A percentile compares a stretch with the other conserved stretches of the same genome.
These are phyloP conservation scores for Dendrolimus houi DNA, from an alignment of 2,888 invertebrate species.

Conservation along the genomic window DNA sequence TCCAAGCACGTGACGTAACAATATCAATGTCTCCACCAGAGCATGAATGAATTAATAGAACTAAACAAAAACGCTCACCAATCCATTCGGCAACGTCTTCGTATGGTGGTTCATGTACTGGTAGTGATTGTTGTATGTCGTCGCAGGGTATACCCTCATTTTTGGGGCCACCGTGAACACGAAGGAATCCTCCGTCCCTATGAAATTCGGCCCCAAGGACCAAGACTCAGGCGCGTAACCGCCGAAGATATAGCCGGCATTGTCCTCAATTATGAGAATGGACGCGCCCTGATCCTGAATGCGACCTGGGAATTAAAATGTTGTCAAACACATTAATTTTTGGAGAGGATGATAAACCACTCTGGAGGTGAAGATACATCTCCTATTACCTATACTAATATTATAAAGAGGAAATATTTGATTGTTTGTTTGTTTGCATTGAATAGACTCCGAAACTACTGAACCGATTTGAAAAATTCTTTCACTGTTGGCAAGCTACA, in stretches of 20 bases:
- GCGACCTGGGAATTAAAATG: constrained; percentile 63
- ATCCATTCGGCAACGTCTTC: constrained; percentile 95
- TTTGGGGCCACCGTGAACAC: constrained; percentile 89
- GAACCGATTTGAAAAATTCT: no score
- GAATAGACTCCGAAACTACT: no score
- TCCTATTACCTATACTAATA: no score
- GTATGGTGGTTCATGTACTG: constrained; percentile 95
- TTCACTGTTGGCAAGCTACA: no score
- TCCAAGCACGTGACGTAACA: no score
- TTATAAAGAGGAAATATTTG: no score
- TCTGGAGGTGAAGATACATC: no score
- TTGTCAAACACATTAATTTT: no score
- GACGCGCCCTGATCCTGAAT: constrained; percentile 89
- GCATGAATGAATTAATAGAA: no score
- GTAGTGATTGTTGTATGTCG: constrained; percentile 91
- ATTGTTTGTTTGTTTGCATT: no score
- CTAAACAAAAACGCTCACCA: constrained; percentile 70
- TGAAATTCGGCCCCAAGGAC: constrained; percentile 85
- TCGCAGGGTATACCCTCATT: constrained; percentile 85
- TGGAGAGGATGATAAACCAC: no score
- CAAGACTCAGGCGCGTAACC: constrained; percentile 90
- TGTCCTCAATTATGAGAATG: constrained; percentile 88
- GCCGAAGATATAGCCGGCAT: constrained; percentile 90
- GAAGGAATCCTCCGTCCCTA: constrained; percentile 85
- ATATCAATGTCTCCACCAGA: no score